Base-by-base conservation (phyloP, 1,140 invertebrate genomes). In the Lanistes nyassanus region DNA sequence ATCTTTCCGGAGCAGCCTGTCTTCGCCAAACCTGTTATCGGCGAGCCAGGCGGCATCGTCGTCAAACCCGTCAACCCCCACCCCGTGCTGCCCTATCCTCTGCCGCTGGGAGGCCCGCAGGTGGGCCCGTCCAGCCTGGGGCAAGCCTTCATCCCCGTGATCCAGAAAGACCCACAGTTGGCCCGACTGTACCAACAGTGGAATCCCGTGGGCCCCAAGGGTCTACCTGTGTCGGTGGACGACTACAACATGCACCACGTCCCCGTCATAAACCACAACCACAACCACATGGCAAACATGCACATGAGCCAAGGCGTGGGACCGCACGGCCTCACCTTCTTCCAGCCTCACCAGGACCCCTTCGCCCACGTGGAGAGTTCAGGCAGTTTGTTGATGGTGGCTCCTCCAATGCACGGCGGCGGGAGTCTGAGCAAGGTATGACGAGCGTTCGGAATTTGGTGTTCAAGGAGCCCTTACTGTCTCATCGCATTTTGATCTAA, bases 151-250 rank as follows among this genome's bases (percentile, higher is more conserved):
- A 42, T 72, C n/a, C 70, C 70, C 3, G 70, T 72, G 0, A 58
- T 72, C 34, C 55, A 62, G 70, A 72, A 72, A 3, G n/a, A 72
- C 70, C 70, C 70, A 3, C 70, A 62, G 56, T 56, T 72, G 55
- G 36, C 70, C 55, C 37, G 23, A 9, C 5, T 67, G 65, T 72
- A 60, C 70, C 70, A 56, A 55, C 70, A 72, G 56, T 37, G 56
- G n/a, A 58, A 70, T 51, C 68, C 68, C n/a, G 51, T 70, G 29
- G 26, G 42, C 9, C 42, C 51, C 19, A n/a, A 42, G 36, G 29
- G 16, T 23, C 56, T 39, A 0, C 70, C 70, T 6, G 34, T 26
- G 34, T 31, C 29, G 5, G 36, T 72, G 31, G n/a, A 39, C 47
- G 56, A 72, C 36, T 36, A 23, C 23, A 56, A 56, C 70, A 31